Percentiles rank a stretch among this genome's conserved stretches.
These are phyloP conservation scores for Physella acuta DNA, from an alignment of 1,140 invertebrate species.

Conservation along the genomic window DNA sequence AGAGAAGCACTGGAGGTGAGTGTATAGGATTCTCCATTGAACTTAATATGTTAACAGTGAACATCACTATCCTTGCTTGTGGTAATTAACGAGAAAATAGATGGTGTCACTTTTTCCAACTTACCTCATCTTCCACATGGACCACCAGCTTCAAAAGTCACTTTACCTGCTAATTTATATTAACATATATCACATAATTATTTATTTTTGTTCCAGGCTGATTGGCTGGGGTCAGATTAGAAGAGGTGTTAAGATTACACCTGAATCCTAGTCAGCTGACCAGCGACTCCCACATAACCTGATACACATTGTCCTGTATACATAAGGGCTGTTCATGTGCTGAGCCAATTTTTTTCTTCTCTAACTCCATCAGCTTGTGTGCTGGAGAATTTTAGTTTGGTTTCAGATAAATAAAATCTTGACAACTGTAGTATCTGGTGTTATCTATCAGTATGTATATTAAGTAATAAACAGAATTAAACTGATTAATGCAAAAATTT, in stretches of 20 bases:
- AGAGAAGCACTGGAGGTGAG: conserved; percentile 97
- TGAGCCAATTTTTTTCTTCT: not conserved
- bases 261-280: conserved; percentile 25
- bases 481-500: too few relatives aligned
- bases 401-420: not conserved
- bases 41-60: not conserved
- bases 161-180: too few relatives aligned
- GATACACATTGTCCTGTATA: not conserved
- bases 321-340: not conserved
- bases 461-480: too few relatives aligned
- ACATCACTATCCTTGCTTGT: not conserved
- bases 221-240: conserved; percentile 56
- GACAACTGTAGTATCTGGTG: not conserved
- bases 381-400: too few relatives aligned
- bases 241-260: conserved; percentile 50
- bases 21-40: not conserved
- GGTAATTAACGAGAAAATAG: not conserved
- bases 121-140: not conserved
- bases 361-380: not conserved
- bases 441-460: not conserved
- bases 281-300: not conserved
- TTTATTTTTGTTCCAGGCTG: conserved; percentile 41
- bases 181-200: not conserved
- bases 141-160: too few relatives aligned
- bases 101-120: not conserved